Evolutionary conservation across 2,113 vertebrate genomes (phyloP), one percentile per base, ranked within the genome.

Genomic region (Poeciliopsis occidentalis): DNA sequence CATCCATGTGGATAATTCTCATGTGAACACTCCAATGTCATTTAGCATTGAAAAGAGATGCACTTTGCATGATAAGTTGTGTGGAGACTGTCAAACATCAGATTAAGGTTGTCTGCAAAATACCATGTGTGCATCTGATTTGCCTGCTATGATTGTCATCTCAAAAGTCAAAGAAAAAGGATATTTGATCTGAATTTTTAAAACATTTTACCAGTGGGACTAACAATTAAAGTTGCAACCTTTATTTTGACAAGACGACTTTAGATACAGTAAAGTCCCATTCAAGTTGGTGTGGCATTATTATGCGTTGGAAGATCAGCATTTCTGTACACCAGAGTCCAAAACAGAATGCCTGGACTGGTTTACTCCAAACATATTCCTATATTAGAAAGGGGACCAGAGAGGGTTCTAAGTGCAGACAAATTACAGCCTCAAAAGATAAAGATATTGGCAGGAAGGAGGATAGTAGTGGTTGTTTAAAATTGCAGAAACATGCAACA

Each of bases 1-100:
- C n/a, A 74, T 74, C 31, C 71, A 66, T 51, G 44, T 65, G 61
- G 26, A 51, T 26, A 61, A 71, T 15, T 71, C 57, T 61, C 69
- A 73, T 26, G 15, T 39, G 63, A 74, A 66, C 30, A 65, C 44
- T 57, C 13, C 63, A 65, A 29, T 74, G 63, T 66, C n/a, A 54
- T 64, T 64, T n/a, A 64, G 19, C 60, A 47, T 47, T 27, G 26
- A 44, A 51, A 73, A 17, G 39, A 17, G 13, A 65, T 37, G 41
- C 24, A 65, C 60, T 44, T 29, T 47, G 15, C 8, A 57, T 34
- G 8, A 27, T 32, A 34, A 37, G 24, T 15, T 30, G 29, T 54
- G 31, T 37, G 26, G 24, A 70, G 2, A 54, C 41, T 73, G 29
- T 8, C 29, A 15, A 57, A 64, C 12, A 47, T 39, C 32, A 47